Evolutionary conservation across 2,888 invertebrate genomes (phyloP).

Genomic region (Andrena praecox): DNA sequence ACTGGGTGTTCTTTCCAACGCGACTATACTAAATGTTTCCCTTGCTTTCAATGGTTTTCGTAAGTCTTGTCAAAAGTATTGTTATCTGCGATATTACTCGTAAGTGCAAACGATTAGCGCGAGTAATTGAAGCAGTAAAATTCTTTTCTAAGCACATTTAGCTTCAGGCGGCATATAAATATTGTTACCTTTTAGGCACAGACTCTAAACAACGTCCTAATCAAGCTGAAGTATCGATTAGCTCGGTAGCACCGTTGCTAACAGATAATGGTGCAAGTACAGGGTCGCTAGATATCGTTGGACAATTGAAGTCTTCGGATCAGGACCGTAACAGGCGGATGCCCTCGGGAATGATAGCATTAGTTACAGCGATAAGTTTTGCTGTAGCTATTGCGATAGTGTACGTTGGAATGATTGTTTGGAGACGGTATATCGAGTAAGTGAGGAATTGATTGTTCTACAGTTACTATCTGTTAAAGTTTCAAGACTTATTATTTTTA

Average conservation of each 20-base stretch:
- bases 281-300: neutral
- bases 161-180: neutral
- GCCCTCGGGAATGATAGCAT: conserved; percentile 75
- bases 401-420: conserved; percentile 83
- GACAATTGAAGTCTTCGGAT: conserved; percentile 14
- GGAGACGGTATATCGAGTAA: conserved; percentile 85
- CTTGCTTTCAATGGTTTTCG: neutral
- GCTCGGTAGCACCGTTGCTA: conserved; percentile 9
- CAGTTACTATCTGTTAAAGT: neutral
- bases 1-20: no score
- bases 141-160: neutral
- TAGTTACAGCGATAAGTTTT: conserved; percentile 79
- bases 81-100: neutral
- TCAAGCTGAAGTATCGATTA: conserved; percentile 13
- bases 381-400: conserved; percentile 81
- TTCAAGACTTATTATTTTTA: neutral
- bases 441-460: conserved; percentile 45
- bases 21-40: no score
- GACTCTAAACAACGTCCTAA: neutral
- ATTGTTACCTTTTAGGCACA: neutral
- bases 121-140: no score
- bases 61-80: neutral
- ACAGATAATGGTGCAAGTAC: neutral
- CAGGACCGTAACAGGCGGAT: conserved; percentile 58
- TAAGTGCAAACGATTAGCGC: neutral